A percentile compares a stretch with the other conserved stretches of the same genome.
phyloP scores from a whole-genome alignment of 2,113 vertebrate genomes.

The Propithecus coquereli region DNA sequence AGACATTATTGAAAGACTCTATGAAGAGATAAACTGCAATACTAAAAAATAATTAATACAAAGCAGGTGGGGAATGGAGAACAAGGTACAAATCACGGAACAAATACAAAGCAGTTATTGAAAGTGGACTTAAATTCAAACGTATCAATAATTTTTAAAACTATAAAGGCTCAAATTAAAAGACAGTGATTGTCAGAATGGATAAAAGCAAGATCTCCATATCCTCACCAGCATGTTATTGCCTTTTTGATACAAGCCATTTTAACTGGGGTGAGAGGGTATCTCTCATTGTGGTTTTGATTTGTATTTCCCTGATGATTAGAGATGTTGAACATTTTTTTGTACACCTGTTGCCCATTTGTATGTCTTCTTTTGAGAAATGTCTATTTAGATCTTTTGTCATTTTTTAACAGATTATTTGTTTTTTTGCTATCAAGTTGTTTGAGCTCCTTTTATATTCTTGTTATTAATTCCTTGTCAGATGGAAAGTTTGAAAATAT shows the following conservation, averaged over 20 bases:
- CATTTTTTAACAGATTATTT: background rate
- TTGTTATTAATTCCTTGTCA: background rate
- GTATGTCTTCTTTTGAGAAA: background rate
- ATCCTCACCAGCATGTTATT: background rate
- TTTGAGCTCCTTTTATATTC: background rate
- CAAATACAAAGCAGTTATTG: background rate
- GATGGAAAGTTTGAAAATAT: background rate
- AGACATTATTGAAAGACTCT: background rate
- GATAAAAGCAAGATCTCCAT: background rate
- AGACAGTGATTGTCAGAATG: background rate
- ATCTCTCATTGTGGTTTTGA: background rate
- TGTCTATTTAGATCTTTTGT: background rate
- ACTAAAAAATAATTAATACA: background rate
- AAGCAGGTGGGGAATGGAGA: background rate
- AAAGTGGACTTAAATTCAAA: background rate
- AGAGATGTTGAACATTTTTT: background rate
- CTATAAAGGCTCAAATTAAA: background rate
- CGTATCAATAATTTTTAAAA: background rate
- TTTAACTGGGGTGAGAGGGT: background rate
- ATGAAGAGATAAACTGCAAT: background rate
- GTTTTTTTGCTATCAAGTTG: background rate
- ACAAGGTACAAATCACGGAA: background rate
- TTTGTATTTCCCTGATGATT: background rate
- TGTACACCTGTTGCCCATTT: background rate
- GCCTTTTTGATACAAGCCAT: background rate